phyloP scores from a whole-genome alignment of 2,888 invertebrate species.

The Cecidostiba fungosa region DNA sequence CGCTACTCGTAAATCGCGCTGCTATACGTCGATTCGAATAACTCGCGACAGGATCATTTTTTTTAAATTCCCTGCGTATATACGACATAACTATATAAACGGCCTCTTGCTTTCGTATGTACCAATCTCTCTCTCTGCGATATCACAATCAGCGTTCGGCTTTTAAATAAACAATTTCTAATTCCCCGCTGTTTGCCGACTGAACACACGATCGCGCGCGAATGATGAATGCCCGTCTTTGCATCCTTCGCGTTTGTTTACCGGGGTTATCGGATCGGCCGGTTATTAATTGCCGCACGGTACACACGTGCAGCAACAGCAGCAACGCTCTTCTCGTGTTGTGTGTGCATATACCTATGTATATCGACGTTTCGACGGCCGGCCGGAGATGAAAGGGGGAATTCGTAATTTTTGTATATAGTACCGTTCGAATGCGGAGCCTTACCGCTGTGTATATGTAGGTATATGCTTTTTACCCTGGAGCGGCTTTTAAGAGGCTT shows the following conservation, averaged over 20 bases:
- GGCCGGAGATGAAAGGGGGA: constrained; percentile 42
- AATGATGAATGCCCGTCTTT: constrained; percentile 9
- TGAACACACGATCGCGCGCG: no score
- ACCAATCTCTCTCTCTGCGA: not conserved
- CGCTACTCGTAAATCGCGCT: not conserved
- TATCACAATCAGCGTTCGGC: not conserved
- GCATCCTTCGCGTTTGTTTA: constrained; percentile 26
- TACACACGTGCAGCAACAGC: not conserved
- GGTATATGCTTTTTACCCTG: constrained; percentile 39
- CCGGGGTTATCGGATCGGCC: constrained; percentile 7
- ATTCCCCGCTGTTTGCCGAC: not conserved
- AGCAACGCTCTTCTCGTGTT: no score
- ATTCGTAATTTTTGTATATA: constrained; percentile 44
- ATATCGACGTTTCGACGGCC: constrained; percentile 29
- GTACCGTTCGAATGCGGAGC: constrained; percentile 47
- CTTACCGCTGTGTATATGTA: not conserved
- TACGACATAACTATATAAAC: no score
- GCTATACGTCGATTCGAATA: not conserved
- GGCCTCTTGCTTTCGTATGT: no score
- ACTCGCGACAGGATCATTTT: not conserved
- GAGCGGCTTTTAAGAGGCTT: constrained; percentile 59
- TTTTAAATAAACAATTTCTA: constrained; percentile 36
- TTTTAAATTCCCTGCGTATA: not conserved
- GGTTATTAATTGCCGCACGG: constrained; percentile 49
- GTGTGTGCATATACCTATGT: no score